Evolutionary conservation across 1,140 invertebrate genomes (phyloP).

Genomic region (Venustaconcha ellipsiformis): DNA sequence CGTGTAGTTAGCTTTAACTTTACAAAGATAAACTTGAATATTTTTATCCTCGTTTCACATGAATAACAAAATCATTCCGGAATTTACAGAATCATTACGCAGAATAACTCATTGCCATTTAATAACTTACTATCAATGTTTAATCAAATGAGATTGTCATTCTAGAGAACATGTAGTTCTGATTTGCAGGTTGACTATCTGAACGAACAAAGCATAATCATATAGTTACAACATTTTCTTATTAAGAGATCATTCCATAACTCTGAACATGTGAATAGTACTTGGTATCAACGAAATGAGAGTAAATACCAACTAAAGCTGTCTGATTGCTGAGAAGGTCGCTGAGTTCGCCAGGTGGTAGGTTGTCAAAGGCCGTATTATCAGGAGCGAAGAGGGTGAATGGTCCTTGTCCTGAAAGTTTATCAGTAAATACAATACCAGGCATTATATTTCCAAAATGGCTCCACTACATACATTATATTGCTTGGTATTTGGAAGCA

Average conservation of each 20-base stretch:
- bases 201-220: background rate
- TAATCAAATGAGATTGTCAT: background rate
- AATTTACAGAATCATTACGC: too few species aligned
- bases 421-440: background rate
- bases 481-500: background rate
- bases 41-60: too few species aligned
- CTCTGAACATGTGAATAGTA: background rate
- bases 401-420: constrained; percentile 15
- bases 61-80: too few species aligned
- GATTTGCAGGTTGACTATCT: background rate
- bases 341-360: constrained; percentile 72
- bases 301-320: constrained; percentile 68
- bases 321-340: constrained; percentile 75
- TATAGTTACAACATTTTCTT: background rate
- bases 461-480: background rate
- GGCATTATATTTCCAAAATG: background rate
- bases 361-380: constrained; percentile 36
- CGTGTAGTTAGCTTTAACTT: too few species aligned
- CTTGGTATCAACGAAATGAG: background rate
- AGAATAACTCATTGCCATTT: too few species aligned
- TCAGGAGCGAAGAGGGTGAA: constrained; percentile 43
- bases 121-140: background rate
- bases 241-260: background rate
- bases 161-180: background rate
- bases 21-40: too few species aligned